Conservation (phyloP, 2,113 vertebrate species). For the Pseudopipra pipra region DNA sequence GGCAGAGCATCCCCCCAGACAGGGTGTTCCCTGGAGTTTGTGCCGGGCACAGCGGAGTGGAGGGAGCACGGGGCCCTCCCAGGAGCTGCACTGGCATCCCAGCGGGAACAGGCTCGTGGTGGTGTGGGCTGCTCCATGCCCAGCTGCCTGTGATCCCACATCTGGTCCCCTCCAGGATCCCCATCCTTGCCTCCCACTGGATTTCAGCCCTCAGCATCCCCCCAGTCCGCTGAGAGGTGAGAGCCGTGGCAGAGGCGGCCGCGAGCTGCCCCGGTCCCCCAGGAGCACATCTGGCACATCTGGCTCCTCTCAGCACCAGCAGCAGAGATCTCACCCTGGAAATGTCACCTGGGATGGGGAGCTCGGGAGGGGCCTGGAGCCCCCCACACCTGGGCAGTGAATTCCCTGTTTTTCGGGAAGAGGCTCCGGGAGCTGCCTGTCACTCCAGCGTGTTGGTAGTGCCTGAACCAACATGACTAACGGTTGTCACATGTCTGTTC, state of each 20-base stretch:
- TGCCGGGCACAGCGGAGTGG: background rate
- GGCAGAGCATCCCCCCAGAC: background rate
- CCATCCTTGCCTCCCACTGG: background rate
- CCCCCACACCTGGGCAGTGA: background rate
- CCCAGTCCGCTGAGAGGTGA: background rate
- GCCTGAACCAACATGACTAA: constrained; percentile 20
- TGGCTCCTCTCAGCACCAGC: background rate
- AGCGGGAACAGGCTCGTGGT: background rate
- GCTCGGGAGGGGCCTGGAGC: accelerated
- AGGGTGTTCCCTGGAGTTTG: background rate
- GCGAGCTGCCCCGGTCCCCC: background rate
- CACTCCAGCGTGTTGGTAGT: background rate
- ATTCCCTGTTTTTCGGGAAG: background rate
- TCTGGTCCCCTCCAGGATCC: background rate
- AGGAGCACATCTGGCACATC: background rate
- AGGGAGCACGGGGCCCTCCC: accelerated
- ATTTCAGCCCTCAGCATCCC: background rate
- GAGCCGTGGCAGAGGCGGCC: background rate
- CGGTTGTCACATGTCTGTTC: constrained; percentile 39
- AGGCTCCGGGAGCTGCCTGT: background rate
- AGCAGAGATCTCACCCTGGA: background rate
- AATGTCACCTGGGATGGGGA: accelerated
- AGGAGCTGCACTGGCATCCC: background rate
- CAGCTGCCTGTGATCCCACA: background rate
- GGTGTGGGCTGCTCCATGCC: background rate